Conservation (phyloP, 23 tunicate genomes). For the Ciona savignyi region DNA sequence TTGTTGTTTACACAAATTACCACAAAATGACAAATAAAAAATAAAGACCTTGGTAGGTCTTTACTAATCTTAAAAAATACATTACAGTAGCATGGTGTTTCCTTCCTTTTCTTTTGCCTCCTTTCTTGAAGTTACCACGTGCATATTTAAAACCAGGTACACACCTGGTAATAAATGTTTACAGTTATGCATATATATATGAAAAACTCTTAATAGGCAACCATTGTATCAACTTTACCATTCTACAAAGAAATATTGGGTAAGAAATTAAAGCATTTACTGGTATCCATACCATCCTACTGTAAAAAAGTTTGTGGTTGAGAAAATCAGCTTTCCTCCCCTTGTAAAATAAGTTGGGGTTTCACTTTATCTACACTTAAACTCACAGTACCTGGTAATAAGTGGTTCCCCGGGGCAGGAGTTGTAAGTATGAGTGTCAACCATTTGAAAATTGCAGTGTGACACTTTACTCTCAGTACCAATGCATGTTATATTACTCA, state of each 20-base stretch:
- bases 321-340: too few species aligned
- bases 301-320: too few species aligned
- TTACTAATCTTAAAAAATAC: too few species aligned
- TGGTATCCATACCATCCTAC: too few species aligned
- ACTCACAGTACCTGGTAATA: not conserved
- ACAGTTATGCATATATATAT: not conserved
- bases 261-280: too few species aligned
- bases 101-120: not conserved
- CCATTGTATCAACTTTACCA: too few species aligned
- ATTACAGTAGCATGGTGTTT: too few species aligned
- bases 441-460: conserved; percentile 24
- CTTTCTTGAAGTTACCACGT: conserved; percentile 10
- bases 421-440: conserved; percentile 6
- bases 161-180: conserved; percentile 2
- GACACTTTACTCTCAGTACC: conserved; percentile 53
- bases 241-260: too few species aligned
- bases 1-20: too few species aligned
- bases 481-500: conserved; percentile 60
- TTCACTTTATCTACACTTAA: not conserved
- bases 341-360: too few species aligned
- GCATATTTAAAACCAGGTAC: conserved; percentile 3
- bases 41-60: too few species aligned
- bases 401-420: conserved; percentile 31
- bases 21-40: too few species aligned
- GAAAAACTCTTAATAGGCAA: not conserved